Conservation (phyloP, 2,797 vertebrate species). For the Acanthornis magna region DNA sequence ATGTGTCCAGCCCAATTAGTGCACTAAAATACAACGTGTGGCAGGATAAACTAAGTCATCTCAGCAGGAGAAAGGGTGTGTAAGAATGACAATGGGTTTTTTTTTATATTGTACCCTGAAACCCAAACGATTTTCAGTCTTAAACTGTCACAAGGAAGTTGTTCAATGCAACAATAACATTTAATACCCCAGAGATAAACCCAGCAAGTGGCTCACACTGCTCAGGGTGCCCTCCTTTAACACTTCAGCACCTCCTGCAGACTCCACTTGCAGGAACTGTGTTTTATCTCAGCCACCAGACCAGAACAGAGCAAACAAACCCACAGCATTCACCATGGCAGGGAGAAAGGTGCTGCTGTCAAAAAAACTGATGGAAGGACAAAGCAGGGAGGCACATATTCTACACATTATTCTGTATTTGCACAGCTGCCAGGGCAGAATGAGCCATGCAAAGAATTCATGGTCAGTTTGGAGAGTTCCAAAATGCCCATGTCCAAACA, state of each 20-base stretch:
- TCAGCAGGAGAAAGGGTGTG: background rate
- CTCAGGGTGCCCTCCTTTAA: background rate
- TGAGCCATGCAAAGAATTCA: background rate
- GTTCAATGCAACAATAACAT: background rate
- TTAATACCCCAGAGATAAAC: background rate
- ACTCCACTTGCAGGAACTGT: background rate
- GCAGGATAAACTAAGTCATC: background rate
- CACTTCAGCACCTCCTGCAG: background rate
- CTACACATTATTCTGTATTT: background rate
- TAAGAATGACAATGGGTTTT: background rate
- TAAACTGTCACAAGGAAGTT: background rate
- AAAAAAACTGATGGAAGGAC: background rate
- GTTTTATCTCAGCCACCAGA: background rate
- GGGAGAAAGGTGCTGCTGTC: background rate
- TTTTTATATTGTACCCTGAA: background rate
- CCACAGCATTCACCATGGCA: fast-evolving
- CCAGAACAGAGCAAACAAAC: background rate
- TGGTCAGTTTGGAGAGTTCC: background rate
- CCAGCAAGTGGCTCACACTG: background rate
- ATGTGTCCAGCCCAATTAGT: background rate
- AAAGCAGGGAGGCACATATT: background rate
- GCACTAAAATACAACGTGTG: background rate
- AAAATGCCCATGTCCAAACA: background rate
- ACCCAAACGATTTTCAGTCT: background rate
- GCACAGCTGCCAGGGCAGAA: background rate